Conservation (phyloP, 2,888 invertebrate genomes). For the Hedychridium roseum region DNA sequence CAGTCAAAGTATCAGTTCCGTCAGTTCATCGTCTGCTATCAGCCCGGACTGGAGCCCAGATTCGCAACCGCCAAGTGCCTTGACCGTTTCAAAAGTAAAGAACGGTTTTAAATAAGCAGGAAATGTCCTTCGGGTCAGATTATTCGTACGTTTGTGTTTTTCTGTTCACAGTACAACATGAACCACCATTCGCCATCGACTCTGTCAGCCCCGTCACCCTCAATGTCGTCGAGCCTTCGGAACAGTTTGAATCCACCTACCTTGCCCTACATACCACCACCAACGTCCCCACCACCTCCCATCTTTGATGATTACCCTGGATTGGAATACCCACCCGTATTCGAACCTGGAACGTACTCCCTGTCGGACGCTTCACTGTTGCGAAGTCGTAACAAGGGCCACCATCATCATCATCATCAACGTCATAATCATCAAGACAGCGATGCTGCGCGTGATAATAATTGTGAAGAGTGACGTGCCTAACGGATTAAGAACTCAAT, state of each 20-base stretch:
- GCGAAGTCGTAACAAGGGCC: slow-evolving; percentile 47
- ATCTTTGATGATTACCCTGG: slow-evolving; percentile 86
- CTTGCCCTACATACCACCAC: slow-evolving; percentile 56
- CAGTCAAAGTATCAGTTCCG: slow-evolving; percentile 50
- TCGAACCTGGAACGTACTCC: slow-evolving; percentile 85
- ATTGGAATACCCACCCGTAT: slow-evolving; percentile 85
- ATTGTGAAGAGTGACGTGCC: too few species aligned
- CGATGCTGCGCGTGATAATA: too few species aligned
- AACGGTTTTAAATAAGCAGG: too few species aligned
- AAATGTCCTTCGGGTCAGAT: too few species aligned
- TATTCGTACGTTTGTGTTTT: background rate
- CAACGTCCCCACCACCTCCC: slow-evolving; percentile 65
- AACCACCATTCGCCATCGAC: slow-evolving; percentile 45
- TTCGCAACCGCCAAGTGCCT: slow-evolving; percentile 31
- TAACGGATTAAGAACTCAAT: too few species aligned
- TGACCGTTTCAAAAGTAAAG: slow-evolving; percentile 32
- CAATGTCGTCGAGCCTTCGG: too few species aligned
- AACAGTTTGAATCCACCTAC: slow-evolving; percentile 50
- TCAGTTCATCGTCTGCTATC: slow-evolving; percentile 46
- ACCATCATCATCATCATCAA: slow-evolving; percentile 2
- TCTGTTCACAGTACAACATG: slow-evolving; percentile 53
- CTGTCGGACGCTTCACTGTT: slow-evolving; percentile 67
- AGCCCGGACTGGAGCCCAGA: slow-evolving; percentile 53
- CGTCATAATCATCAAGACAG: background rate
- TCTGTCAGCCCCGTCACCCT: too few species aligned